A percentile compares a stretch with the other conserved stretches of the same genome.
These are phyloP conservation scores for Penaeus chinensis DNA, from an alignment of 1,140 invertebrate genomes.

Conservation along the genomic window DNA sequence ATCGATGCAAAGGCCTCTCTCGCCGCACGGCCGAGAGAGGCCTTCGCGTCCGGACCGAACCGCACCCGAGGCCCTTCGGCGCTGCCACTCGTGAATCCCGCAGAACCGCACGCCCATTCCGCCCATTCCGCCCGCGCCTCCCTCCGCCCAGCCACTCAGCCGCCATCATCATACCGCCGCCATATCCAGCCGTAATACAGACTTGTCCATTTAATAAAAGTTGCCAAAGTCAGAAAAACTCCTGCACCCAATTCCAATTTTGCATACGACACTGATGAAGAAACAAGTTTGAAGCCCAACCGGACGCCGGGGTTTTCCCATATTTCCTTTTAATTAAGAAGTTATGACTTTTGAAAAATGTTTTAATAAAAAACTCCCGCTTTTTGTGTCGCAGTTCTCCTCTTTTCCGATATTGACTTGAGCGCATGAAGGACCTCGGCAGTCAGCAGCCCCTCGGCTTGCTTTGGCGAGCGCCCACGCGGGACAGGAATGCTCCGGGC, in stretches of 20 bases:
- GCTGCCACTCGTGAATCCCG: too few relatives aligned
- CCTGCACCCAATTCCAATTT: constrained; percentile 59
- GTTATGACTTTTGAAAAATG: constrained; percentile 61
- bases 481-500: too few relatives aligned
- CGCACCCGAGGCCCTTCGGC: too few relatives aligned
- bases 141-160: background rate
- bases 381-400: constrained; percentile 41
- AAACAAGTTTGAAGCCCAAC: constrained; percentile 55
- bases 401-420: constrained; percentile 56
- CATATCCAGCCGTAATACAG: constrained; percentile 54
- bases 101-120: background rate
- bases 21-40: too few relatives aligned
- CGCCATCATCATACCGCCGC: background rate
- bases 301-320: constrained; percentile 57
- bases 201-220: constrained; percentile 62
- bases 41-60: too few relatives aligned
- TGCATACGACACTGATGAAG: constrained; percentile 60
- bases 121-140: background rate
- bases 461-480: too few relatives aligned
- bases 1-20: too few relatives aligned
- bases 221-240: constrained; percentile 60
- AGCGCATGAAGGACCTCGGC: constrained; percentile 5
- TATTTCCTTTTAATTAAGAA: constrained; percentile 62
- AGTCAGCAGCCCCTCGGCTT: too few relatives aligned
- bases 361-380: constrained; percentile 57